phyloP scores from a whole-genome alignment of 2,113 vertebrate species.

The Epinephelus fuscoguttatus region DNA sequence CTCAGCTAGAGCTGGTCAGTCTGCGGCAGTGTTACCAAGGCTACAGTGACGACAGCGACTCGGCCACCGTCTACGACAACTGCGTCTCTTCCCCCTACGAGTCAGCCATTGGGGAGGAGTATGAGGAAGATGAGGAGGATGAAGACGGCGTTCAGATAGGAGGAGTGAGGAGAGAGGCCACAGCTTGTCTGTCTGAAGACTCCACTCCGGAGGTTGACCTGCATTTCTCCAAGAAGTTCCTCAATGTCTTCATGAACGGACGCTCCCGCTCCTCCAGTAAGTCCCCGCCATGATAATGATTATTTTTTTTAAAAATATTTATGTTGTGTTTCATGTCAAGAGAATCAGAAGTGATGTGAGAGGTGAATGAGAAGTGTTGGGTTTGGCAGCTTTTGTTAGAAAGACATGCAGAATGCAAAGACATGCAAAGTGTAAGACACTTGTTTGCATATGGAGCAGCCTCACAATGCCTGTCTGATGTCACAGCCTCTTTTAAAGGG shows the following conservation, averaged over 20 bases:
- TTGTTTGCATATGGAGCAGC: background rate
- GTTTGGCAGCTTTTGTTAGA: background rate
- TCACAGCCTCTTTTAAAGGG: background rate
- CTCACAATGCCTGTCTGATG: background rate
- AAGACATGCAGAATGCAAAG: background rate
- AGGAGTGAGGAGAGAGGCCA: conserved; percentile 83
- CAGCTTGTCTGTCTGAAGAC: conserved; percentile 90
- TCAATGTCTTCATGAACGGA: conserved; percentile 98
- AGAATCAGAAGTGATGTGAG: background rate
- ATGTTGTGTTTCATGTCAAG: background rate
- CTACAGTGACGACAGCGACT: conserved; percentile 97
- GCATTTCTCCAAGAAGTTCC: conserved; percentile 97
- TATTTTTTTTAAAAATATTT: background rate
- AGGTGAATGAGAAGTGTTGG: background rate
- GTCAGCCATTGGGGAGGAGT: conserved; percentile 93
- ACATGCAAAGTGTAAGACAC: background rate
- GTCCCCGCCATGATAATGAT: conserved; percentile 65
- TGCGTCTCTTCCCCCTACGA: conserved; percentile 96
- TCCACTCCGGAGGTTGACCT: conserved; percentile 92
- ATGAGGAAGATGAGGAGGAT: conserved; percentile 88
- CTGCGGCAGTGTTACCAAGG: conserved; percentile 94
- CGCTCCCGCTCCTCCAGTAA: conserved; percentile 96
- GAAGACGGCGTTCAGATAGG: conserved; percentile 78
- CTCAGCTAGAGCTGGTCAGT: conserved; percentile 96
- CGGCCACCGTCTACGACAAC: conserved; percentile 95